Evolutionary conservation across 2,113 vertebrate genomes (phyloP), one percentile per base, ranked within the genome.

Genomic region (Tachycineta bicolor): DNA sequence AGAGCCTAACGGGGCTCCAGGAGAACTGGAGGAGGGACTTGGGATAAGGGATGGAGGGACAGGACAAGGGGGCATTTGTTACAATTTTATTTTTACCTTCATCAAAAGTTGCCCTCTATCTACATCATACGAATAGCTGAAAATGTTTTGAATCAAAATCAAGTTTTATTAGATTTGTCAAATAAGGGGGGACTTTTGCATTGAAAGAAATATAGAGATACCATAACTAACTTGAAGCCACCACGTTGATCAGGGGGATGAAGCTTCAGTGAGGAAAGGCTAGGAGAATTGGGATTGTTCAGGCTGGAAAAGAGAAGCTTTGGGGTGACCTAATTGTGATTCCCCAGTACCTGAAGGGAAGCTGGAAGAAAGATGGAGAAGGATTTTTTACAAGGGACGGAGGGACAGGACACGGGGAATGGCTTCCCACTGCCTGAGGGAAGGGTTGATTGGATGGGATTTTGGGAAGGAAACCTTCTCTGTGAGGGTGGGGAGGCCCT

Each of bases 391-490:
- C 4, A 41, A 31, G 8, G 6, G 9, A 1, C 41, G 41, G 41
- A 69, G 24, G 5, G 25, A 25, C 47, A 41, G 46, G 39, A 34
- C 14, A 41, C 11, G 3, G 14, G 33, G n/a, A 83, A 31, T 49
- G 29, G 10, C 18, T 79, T 47, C 49, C 5, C 9, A 56, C 5
- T 25, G 16, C 12, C 37, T 81, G 26, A 59, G 11, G 31, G 6
- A 5, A 47, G 49, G 25, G n/a, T 0, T 12, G 37, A 37, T 37
- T 37, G 0, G 52, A 25, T 60, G 39, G 52, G 21, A 49, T 33
- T 11, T 9, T 55, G 47, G 55, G 47, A 25, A 43, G 24, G 0
- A 69, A 76, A 68, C 59, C 0, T 1, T 52, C 0, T 0, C 17
- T 70, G 12, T 3, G 34, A 49, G 21, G 10, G 12, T 43, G 41